These are phyloP conservation scores for Coboldia fuscipes DNA, from an alignment of 1,140 invertebrate species.

Conservation along the genomic window DNA sequence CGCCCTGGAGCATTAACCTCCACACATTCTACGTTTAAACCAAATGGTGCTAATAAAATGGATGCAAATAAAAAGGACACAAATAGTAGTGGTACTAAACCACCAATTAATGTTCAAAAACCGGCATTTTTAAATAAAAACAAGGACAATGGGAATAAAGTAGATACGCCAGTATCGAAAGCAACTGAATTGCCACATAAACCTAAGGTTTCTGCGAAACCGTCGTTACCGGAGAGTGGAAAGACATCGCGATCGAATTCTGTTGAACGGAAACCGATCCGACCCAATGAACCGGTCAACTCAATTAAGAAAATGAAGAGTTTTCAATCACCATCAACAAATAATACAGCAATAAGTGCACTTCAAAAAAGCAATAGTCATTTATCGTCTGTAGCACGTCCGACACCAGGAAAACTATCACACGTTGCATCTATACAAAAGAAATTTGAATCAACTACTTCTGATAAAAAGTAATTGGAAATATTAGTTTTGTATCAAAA, in stretches of 20 bases:
- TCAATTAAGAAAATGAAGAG: constrained; percentile 21
- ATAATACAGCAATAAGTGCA: constrained; percentile 18
- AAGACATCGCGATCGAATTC: constrained; percentile 7
- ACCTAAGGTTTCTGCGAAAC: constrained; percentile 8
- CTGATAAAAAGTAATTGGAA: too few relatives aligned
- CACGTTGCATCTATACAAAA: constrained; percentile 51
- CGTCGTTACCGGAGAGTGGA: constrained; percentile 11
- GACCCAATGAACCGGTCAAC: constrained; percentile 17
- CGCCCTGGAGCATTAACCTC: constrained; percentile 1
- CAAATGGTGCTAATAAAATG: background rate
- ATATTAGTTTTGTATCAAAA: too few relatives aligned
- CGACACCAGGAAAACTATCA: constrained; percentile 29
- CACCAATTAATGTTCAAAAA: too few relatives aligned
- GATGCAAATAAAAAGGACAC: too few relatives aligned
- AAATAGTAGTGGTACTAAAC: too few relatives aligned
- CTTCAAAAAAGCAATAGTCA: too few relatives aligned
- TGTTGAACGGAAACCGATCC: constrained; percentile 12
- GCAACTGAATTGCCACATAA: too few relatives aligned
- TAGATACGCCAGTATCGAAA: too few relatives aligned
- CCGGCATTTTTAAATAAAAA: too few relatives aligned
- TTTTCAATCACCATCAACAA: constrained; percentile 22
- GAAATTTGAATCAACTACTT: constrained; percentile 55
- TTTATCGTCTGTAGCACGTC: constrained; percentile 19
- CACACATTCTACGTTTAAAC: background rate
- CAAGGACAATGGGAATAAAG: too few relatives aligned